Conservation (phyloP, 2,888 invertebrate species). For the Camptogramma bilineatum region DNA sequence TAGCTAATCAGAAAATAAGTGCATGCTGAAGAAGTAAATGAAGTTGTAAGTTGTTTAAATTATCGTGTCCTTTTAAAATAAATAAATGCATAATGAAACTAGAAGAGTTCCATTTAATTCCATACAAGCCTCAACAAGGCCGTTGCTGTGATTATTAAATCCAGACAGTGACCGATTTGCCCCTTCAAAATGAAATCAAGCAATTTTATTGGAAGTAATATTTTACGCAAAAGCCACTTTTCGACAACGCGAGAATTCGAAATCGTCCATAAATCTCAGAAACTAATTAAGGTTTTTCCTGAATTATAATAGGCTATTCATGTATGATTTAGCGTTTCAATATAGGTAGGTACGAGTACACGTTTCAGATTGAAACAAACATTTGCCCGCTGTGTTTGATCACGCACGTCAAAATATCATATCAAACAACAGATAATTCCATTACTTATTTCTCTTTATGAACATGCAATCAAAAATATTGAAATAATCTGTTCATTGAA, state of each 20-base stretch:
- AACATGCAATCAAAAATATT: no score
- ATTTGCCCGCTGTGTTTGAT: constrained; percentile 7
- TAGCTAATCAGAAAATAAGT: no score
- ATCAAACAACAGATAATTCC: neutral
- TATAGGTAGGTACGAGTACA: no score
- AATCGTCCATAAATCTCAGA: constrained; percentile 43
- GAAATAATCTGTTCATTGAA: no score
- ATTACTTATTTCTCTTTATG: neutral
- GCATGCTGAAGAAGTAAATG: neutral
- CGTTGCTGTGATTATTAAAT: constrained; percentile 11
- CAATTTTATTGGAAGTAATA: constrained; percentile 53
- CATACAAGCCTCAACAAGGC: constrained; percentile 2
- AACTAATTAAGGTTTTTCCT: constrained; percentile 46
- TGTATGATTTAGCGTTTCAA: constrained; percentile 31
- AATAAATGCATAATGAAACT: neutral
- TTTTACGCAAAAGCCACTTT: constrained; percentile 42
- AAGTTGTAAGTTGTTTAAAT: no score
- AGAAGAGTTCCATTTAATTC: constrained; percentile 5
- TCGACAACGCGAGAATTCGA: constrained; percentile 42
- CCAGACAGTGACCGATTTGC: constrained; percentile 11
- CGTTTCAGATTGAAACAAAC: constrained; percentile 20
- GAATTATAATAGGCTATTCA: constrained; percentile 42
- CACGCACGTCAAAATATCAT: constrained; percentile 10
- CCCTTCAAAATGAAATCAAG: constrained; percentile 38
- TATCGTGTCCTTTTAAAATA: no score